Evolutionary conservation across 2,797 vertebrate species (phyloP), one percentile per base, ranked within the genome.

Genomic region (Pipistrellus nathusii): DNA sequence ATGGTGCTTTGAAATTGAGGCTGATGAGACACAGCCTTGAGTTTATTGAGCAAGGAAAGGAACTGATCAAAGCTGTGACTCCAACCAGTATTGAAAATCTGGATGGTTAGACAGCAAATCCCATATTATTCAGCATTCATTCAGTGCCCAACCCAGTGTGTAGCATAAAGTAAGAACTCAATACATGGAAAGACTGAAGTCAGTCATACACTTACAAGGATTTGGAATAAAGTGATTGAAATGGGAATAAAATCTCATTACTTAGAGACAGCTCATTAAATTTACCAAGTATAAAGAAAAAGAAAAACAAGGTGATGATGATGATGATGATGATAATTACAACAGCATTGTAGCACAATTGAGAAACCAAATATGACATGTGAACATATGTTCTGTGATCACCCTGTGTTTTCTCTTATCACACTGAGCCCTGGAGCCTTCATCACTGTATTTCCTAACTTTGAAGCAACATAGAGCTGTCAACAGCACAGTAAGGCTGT

Each of bases 251-350:
- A 69, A 20, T 30, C 46, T 30, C 51, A 71, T 82, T 85, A 82
- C 25, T 83, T 85, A 76, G 8, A 75, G 35, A 85, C 5, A 84
- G 59, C 21, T 89, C 83, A 94, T 91, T 86, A 94, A 83, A 92
- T 88, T 88, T 69, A n/a, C 30, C 80, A 94, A 77, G 46, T 76
- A 72, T 55, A 76, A 88, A 93, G 88, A 92, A 94, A 96, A 88
- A 90, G 66, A 64, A 80, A 73, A 93, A 32, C 27, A 68, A 93
- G 44, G 10, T 44, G 17, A 32, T 57, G 17, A 32, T 57, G 30
- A 64, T 57, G 71, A 80, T 51, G 80, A 88, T 66, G 44, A 90
- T 90, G 76, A 91, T 82, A 73, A 13, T 14, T 57, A 3, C 38
- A 85, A 71, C 14, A 88, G 25, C 32, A 53, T 48, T 62, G 17